A percentile compares a stretch with the other conserved stretches of the same genome.
Evolutionary conservation across 2,888 invertebrate species (phyloP).

Genomic region (Andrena chrysosceles): DNA sequence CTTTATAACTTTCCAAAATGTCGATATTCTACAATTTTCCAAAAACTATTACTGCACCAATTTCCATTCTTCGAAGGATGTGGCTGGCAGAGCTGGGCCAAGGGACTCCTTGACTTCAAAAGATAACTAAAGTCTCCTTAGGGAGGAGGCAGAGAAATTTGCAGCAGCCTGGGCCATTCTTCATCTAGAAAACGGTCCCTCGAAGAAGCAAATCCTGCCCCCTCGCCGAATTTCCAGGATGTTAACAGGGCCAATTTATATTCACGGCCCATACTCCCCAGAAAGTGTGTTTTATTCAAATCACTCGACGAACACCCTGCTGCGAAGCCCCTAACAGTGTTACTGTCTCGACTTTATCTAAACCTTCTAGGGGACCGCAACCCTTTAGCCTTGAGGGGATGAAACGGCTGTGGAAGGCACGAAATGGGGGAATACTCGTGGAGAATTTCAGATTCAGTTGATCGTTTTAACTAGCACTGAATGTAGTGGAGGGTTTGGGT

Average conservation of each 20-base stretch:
- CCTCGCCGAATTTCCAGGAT: constrained; percentile 40
- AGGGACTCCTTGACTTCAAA: not conserved
- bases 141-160: not conserved
- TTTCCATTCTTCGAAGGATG: not conserved
- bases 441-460: not conserved
- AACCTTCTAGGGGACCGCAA: not conserved
- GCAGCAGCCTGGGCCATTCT: constrained; percentile 2
- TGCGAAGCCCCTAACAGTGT: not conserved
- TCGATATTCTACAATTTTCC: not conserved
- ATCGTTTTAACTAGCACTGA: too few relatives aligned
- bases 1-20: too few relatives aligned
- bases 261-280: constrained; percentile 37
- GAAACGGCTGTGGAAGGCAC: not conserved
- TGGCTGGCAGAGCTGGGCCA: not conserved
- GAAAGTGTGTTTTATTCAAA: constrained; percentile 53
- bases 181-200: constrained; percentile 15
- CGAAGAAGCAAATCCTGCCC: constrained; percentile 24
- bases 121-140: not conserved
- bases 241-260: constrained; percentile 47
- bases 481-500: too few relatives aligned
- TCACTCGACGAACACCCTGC: constrained; percentile 1
- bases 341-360: not conserved
- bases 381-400: not conserved
- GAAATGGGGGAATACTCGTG: not conserved
- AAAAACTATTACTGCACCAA: not conserved